Evolutionary conservation across 1,140 invertebrate genomes (phyloP), one percentile per base, ranked within the genome.

Genomic region (Lutraria rhynchaena): DNA sequence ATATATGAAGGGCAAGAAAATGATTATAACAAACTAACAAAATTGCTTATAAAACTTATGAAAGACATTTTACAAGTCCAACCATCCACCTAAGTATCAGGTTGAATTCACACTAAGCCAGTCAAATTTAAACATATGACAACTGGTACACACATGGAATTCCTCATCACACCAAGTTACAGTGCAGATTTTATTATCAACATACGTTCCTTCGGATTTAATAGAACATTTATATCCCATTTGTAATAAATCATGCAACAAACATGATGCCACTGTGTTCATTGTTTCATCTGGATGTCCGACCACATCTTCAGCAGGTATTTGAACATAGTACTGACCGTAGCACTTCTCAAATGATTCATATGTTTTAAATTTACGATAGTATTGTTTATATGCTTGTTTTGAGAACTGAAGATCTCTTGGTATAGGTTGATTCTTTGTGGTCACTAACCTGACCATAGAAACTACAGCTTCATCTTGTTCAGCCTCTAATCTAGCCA

Each of bases 331-430:
- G 70, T 82, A 85, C 73, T 85, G 83, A 15, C 84, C 86, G 37
- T 77, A 85, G 67, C 83, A 83, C n/a, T 70, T 61, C 33, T 87
- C 86, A 77, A 87, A 87, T 53, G 74, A 67, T 22, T 76, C 55
- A 63, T 85, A 85, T 11, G 75, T 83, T 63, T 75, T 61, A 63
- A 87, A 87, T 37, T 84, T 87, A 29, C 78, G 67, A 44, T 83
- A 87, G 61, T 82, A 87, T 65, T 87, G 86, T 41, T 87, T 87
- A 35, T 83, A 83, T 27, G 85, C 82, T 67, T 87, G 83, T 61
- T 83, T 85, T 31, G 86, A 87, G 61, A 87, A 85, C 44, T 84
- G 86, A 44, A 87, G 44, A 46, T 87, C 84, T 53, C 81, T 49
- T 31, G 86, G 86, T 35, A 87, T 83, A 9, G 86, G 84, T 44